Evolutionary conservation across 2,797 vertebrate species (phyloP).

Genomic region (Pseudomugil gertrudae): DNA sequence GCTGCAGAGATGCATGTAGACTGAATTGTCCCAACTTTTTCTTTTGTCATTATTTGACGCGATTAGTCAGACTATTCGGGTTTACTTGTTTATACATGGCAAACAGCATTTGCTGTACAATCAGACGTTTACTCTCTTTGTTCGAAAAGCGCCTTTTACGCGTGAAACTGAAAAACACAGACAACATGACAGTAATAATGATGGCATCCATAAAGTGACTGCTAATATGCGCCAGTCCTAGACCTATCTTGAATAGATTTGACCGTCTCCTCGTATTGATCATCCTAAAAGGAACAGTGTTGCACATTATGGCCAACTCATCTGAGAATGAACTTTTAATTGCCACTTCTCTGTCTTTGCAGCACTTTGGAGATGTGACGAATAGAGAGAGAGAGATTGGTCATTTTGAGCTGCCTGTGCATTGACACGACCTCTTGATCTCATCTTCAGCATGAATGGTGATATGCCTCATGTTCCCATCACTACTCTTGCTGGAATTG

Average conservation of each 20-base stretch:
- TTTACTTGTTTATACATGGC: not conserved
- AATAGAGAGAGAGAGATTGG: slow-evolving; percentile 83
- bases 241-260: slow-evolving; percentile 3
- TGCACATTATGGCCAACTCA: slow-evolving; percentile 10
- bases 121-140: not conserved
- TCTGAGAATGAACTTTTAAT: slow-evolving; percentile 21
- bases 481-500: slow-evolving; percentile 99
- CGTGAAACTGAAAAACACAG: no score
- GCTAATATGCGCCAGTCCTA: no score
- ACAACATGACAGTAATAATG: slow-evolving; percentile 39
- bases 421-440: slow-evolving; percentile 86
- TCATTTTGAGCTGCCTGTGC: slow-evolving; percentile 88
- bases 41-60: slow-evolving; percentile 11
- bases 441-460: slow-evolving; percentile 99
- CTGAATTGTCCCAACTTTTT: slow-evolving; percentile 30
- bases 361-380: slow-evolving; percentile 93
- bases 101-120: not conserved
- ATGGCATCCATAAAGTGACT: slow-evolving; percentile 32
- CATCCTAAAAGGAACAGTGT: not conserved
- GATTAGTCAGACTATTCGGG: slow-evolving; percentile 1
- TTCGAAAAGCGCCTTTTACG: not conserved
- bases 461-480: slow-evolving; percentile 99
- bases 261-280: not conserved
- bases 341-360: slow-evolving; percentile 42
- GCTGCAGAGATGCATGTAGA: not conserved